A percentile compares a stretch with the other conserved stretches of the same genome.
Evolutionary conservation across 2,797 vertebrate species (phyloP).

Genomic region (Sternarchorhynchus goeldii): DNA sequence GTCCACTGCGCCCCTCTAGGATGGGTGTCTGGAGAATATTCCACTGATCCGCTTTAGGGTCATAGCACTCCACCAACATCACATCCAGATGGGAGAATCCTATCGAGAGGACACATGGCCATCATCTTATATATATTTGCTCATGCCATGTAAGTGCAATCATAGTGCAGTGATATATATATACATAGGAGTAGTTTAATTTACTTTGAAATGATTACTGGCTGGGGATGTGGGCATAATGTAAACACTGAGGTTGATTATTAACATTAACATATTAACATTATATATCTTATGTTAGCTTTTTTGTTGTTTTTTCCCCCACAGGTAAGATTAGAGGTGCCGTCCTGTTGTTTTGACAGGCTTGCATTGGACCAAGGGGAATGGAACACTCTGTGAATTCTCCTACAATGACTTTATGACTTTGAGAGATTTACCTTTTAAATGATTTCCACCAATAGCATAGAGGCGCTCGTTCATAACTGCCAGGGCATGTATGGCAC

Average conservation of each 20-base stretch:
- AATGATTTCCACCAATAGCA: conserved; percentile 98
- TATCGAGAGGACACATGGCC: conserved; percentile 57
- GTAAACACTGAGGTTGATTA: too few relatives aligned
- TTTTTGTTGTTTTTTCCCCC: too few relatives aligned
- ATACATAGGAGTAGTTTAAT: too few relatives aligned
- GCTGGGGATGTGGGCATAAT: too few relatives aligned
- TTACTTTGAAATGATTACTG: too few relatives aligned
- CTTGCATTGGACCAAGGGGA: neutral
- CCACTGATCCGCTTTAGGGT: conserved; percentile 98
- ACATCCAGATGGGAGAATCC: conserved; percentile 98
- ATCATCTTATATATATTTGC: neutral
- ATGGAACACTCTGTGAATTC: neutral
- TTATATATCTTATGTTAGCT: too few relatives aligned
- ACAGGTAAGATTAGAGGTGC: too few relatives aligned
- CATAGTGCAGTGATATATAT: too few relatives aligned
- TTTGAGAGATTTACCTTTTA: conserved; percentile 86
- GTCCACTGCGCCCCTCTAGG: conserved; percentile 95
- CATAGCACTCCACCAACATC: conserved; percentile 98
- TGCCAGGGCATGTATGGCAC: conserved; percentile 95
- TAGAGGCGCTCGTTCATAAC: conserved; percentile 98
- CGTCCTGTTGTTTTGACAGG: too few relatives aligned
- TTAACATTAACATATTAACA: too few relatives aligned
- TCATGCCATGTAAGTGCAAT: neutral
- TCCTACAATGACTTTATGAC: neutral
- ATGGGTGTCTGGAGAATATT: conserved; percentile 98